Base-by-base conservation (phyloP, 2,797 vertebrate species). In the Aselliscus stoliczkanus region DNA sequence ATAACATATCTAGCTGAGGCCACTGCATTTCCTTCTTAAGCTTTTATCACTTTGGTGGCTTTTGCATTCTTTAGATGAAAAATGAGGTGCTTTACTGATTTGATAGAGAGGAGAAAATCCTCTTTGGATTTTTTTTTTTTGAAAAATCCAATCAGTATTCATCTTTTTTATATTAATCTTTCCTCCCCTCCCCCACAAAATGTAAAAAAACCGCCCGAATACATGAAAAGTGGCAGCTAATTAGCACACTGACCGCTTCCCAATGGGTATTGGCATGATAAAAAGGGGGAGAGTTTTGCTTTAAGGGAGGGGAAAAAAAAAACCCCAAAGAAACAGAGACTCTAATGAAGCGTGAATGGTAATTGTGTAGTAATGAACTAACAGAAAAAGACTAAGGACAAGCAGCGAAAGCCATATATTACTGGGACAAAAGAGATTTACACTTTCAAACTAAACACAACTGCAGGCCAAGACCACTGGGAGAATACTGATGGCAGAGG, bases 361-460 rank as follows among this genome's bases (percentile, higher is more conserved):
- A 99, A 99, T 99, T 99, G 99, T 99, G 99, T 99, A 99, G 99
- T 99, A 99, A 99, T 99, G 99, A 99, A 99, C 99, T 99, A 99
- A 99, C 99, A 99, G 98, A 99, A 99, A 99, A 99, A 99, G 99
- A 99, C 99, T 99, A 99, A 98, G 99, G 99, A 99, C 99, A 99
- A 99, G 99, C 99, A 99, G 99, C 99, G 99, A 99, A 99, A 99
- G 99, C 99, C 99, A 99, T 99, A 99, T 99, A 99, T 99, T 99
- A 99, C 98, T 97, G 98, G 98, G 97, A 99, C 99, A 99, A 99
- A 99, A 98, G 99, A 99, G 99, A 99, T 99, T 99, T 99, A 99
- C 99, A 99, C 99, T 99, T 99, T 99, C 99, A 99, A 99, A 99
- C 99, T 99, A 99, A 99, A 99, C 99, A 99, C 99, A 99, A 99